These are phyloP conservation scores for Phyllostomus hastatus DNA, from an alignment of 2,113 vertebrate species.

Conservation along the genomic window DNA sequence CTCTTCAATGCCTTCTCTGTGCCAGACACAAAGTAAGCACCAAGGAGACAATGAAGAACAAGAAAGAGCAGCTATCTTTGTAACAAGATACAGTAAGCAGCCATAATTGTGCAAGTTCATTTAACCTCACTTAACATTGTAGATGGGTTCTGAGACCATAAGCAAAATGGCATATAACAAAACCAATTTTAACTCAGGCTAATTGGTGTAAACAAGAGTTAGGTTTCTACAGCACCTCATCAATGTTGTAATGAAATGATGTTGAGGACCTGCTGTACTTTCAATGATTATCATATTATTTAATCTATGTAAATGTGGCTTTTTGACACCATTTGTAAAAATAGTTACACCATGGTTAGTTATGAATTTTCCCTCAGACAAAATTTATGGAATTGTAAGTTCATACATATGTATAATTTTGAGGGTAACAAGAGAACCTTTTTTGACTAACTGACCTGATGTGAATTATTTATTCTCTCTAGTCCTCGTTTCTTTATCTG, in stretches of 20 bases:
- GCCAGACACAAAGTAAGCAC: neutral
- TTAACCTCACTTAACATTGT: neutral
- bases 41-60: neutral
- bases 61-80: neutral
- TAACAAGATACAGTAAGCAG: neutral
- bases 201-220: neutral
- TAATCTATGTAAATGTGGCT: neutral
- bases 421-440: neutral
- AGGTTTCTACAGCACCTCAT: neutral
- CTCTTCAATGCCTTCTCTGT: neutral
- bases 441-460: neutral
- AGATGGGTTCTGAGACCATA: neutral
- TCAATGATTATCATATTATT: neutral
- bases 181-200: neutral
- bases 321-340: conserved; percentile 24
- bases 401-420: neutral
- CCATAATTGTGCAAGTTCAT: neutral
- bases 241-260: neutral
- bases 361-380: neutral
- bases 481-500: neutral
- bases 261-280: neutral
- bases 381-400: neutral
- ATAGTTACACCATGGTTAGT: neutral
- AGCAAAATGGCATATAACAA: neutral
- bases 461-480: neutral